Conservation (phyloP, 2,888 invertebrate species). For the Ormyrus rosae region DNA sequence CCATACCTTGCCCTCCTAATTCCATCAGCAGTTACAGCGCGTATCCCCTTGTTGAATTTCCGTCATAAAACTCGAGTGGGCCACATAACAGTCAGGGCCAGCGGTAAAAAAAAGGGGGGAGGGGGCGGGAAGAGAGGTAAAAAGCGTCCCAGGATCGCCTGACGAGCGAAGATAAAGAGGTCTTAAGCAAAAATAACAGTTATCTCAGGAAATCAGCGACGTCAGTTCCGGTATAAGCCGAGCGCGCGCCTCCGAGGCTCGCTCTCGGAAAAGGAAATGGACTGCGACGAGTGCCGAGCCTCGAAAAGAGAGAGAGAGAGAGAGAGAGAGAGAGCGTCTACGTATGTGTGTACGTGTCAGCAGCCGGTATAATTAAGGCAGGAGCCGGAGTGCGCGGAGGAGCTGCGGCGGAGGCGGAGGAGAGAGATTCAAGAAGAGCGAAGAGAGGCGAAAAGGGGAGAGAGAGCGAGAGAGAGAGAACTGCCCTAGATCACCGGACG, state of each 20-base stretch:
- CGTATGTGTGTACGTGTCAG: slow-evolving; percentile 41
- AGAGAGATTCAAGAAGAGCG: slow-evolving; percentile 54
- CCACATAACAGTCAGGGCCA: too few species aligned
- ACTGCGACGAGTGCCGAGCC: not conserved
- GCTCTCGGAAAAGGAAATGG: slow-evolving; percentile 32
- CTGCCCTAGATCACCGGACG: slow-evolving; percentile 75
- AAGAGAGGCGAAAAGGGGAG: slow-evolving; percentile 44
- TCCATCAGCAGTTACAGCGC: slow-evolving; percentile 3
- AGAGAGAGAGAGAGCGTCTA: slow-evolving; percentile 10
- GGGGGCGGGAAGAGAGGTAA: not conserved
- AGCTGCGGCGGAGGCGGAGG: slow-evolving; percentile 15
- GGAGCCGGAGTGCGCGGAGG: slow-evolving; percentile 57
- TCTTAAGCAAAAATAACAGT: slow-evolving; percentile 52
- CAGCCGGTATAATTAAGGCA: slow-evolving; percentile 68
- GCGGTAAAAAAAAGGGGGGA: not conserved
- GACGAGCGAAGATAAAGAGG: slow-evolving; percentile 52
- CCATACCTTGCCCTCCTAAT: too few species aligned
- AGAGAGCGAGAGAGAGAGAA: slow-evolving; percentile 64
- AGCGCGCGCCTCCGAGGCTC: slow-evolving; percentile 47
- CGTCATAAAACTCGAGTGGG: slow-evolving; percentile 32
- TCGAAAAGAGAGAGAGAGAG: slow-evolving; percentile 26
- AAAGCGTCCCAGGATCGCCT: slow-evolving; percentile 30
- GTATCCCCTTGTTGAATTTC: slow-evolving; percentile 27
- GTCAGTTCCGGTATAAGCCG: slow-evolving; percentile 51
- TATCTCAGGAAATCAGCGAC: slow-evolving; percentile 53